These are phyloP conservation scores for Merodon equestris DNA, from an alignment of 2,888 invertebrate genomes.

Conservation along the genomic window DNA sequence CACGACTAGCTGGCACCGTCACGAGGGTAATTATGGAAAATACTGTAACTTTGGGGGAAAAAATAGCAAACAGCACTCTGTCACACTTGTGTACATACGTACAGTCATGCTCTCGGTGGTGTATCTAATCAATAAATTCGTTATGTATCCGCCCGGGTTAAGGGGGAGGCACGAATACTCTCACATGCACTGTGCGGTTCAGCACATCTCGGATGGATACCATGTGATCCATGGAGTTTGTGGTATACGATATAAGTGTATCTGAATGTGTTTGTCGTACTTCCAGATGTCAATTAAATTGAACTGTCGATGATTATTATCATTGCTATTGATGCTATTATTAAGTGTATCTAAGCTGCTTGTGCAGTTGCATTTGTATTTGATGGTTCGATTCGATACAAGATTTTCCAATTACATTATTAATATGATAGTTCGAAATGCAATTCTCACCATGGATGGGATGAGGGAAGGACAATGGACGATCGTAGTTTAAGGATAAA, in stretches of 20 bases:
- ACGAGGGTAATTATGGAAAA: conserved; percentile 42
- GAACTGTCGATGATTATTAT: conserved; percentile 47
- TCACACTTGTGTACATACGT: too few species aligned
- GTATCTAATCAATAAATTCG: conserved; percentile 57
- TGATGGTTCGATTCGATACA: conserved; percentile 37
- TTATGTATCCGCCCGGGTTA: conserved; percentile 12
- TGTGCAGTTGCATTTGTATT: background rate
- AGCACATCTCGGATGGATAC: background rate
- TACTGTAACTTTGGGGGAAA: background rate
- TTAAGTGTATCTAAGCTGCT: conserved; percentile 5
- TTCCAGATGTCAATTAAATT: conserved; percentile 64
- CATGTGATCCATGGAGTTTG: background rate
- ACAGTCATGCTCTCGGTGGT: background rate
- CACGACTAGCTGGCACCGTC: background rate
- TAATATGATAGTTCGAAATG: conserved; percentile 48
- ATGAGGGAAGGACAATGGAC: background rate
- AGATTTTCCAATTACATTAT: conserved; percentile 64
- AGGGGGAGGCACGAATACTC: conserved; percentile 20
- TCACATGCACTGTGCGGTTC: background rate
- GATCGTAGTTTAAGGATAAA: background rate
- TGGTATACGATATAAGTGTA: too few species aligned
- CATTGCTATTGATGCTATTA: conserved; percentile 21
- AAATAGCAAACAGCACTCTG: too few species aligned
- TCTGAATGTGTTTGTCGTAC: conserved; percentile 32
- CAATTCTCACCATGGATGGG: conserved; percentile 13